phyloP scores from a whole-genome alignment of 2,888 invertebrate genomes.

The Euproctis similis region DNA sequence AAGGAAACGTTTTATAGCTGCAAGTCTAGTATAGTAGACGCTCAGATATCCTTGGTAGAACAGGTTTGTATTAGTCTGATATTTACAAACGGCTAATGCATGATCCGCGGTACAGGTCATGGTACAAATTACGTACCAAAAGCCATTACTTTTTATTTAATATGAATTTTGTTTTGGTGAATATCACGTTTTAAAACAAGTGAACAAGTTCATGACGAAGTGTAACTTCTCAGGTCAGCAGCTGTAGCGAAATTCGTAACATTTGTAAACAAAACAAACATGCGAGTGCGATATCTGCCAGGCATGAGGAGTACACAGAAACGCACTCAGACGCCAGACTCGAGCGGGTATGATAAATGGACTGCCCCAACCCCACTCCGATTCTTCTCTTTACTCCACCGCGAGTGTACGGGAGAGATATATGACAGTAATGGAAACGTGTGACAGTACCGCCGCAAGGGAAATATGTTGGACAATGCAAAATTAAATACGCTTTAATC shows the following conservation, averaged over 20 bases:
- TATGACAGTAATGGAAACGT: constrained; percentile 59
- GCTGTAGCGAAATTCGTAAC: constrained; percentile 33
- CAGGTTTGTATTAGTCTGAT: too few relatives aligned
- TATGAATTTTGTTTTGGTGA: constrained; percentile 13
- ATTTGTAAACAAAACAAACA: constrained; percentile 58
- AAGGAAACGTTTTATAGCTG: neutral
- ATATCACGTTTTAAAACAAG: constrained; percentile 18
- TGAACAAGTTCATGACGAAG: constrained; percentile 15
- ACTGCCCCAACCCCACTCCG: constrained; percentile 39
- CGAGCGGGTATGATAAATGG: constrained; percentile 65
- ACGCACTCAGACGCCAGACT: constrained; percentile 57
- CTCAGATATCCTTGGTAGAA: too few relatives aligned
- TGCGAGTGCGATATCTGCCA: constrained; percentile 27
- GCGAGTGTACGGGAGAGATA: constrained; percentile 35
- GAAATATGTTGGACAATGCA: constrained; percentile 30
- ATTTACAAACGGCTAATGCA: too few relatives aligned
- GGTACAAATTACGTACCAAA: too few relatives aligned
- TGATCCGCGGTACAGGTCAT: too few relatives aligned
- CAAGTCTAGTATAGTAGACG: too few relatives aligned
- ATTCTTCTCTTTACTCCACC: constrained; percentile 48
- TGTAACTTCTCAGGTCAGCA: too few relatives aligned
- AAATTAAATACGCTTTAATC: constrained; percentile 18
- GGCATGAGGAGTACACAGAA: constrained; percentile 50
- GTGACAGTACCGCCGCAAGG: constrained; percentile 41
- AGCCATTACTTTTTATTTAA: too few relatives aligned